Evolutionary conservation across 2,888 invertebrate genomes (phyloP).

Genomic region (Metallyticus violacea): DNA sequence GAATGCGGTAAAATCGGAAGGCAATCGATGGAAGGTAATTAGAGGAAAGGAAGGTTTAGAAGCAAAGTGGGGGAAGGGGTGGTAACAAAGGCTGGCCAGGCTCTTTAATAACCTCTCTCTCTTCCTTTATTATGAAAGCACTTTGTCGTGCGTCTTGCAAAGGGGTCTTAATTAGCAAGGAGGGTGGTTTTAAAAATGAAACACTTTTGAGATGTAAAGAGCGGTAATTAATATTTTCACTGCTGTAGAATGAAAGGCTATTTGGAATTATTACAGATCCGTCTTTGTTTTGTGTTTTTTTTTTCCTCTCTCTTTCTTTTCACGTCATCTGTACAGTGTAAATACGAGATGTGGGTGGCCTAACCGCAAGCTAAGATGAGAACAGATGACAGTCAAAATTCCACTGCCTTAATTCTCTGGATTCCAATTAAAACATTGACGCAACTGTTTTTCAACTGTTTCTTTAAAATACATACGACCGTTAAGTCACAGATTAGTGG

Average conservation of each 20-base stretch:
- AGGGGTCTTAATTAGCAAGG: background rate
- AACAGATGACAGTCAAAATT: too few species aligned
- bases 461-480: too few species aligned
- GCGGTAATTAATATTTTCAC: background rate
- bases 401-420: too few species aligned
- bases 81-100: background rate
- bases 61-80: too few species aligned
- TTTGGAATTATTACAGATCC: background rate
- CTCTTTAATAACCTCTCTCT: background rate
- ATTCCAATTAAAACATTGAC: too few species aligned
- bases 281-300: background rate
- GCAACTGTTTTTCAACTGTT: too few species aligned
- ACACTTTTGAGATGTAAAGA: too few species aligned
- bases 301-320: too few species aligned
- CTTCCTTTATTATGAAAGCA: background rate
- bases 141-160: background rate
- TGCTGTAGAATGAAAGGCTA: background rate
- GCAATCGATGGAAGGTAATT: background rate
- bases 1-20: background rate
- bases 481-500: too few species aligned
- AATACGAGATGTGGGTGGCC: background rate
- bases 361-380: too few species aligned
- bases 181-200: background rate
- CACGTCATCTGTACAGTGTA: background rate
- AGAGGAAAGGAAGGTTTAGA: too few species aligned